Base-by-base conservation (phyloP, 2,888 invertebrate genomes). In the Neoaliturus tenellus region DNA sequence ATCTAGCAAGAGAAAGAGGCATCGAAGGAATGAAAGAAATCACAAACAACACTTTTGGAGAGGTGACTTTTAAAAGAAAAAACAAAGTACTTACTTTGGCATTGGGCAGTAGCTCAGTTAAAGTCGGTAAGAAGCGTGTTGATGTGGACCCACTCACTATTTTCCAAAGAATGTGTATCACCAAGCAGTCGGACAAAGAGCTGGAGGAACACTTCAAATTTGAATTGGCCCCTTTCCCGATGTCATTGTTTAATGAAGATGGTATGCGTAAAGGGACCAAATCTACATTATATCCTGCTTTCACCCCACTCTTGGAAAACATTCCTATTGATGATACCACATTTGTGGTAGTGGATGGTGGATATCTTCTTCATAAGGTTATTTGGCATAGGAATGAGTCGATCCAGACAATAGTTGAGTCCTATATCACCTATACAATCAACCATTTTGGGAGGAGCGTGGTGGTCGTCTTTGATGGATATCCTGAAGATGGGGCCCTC, bases 1-100 rank as follows among this genome's bases (percentile, higher is more conserved):
- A 89, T 85, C 75, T 85, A 85, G 88, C 88, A 25, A 84, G 84
- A 85, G 87, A 88, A 86, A 86, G 87, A 84, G 89, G 89, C 58
- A 86, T 86, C 85, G 33, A 69, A 20, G 85, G 85, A 44, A 44
- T 81, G 23, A n/a, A n/a, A n/a, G n/a, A n/a, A n/a, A n/a, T n/a
- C n/a, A n/a, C n/a, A n/a, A n/a, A n/a, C n/a, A n/a, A n/a, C n/a
- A n/a, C n/a, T 41, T 82, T 87, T 75, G 67, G 84, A 44, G 81
- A 83, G 23, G 69, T 86, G 0, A 87, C 88, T 85, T 87, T 89
- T 81, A 86, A 86, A 85, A 86, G 88, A 69, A 87, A 88, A 85
- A 87, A 87, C 83, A 88, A 87, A 86, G 89, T 89, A 35, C 85
- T 88, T 75, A 86, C 88, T 25, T 69, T 73, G 55, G 81, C 41